These are phyloP conservation scores for Cremastobaeus sp. DNA, from an alignment of 2,888 invertebrate genomes.

Conservation along the genomic window DNA sequence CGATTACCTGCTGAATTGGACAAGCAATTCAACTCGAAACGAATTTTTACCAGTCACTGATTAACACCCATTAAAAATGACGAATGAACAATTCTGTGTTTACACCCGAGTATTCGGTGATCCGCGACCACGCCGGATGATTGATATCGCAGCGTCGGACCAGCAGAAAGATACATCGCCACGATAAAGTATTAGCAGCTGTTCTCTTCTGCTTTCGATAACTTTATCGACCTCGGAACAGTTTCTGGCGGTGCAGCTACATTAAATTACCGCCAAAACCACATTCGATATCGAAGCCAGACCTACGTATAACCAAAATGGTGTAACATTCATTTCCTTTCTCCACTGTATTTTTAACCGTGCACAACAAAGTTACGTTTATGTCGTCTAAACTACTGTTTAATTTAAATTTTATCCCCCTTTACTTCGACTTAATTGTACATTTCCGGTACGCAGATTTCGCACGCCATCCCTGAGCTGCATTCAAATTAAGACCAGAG, in stretches of 20 bases:
- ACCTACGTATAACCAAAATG: conserved; percentile 19
- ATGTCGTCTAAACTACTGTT: conserved; percentile 26
- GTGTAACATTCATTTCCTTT: conserved; percentile 23
- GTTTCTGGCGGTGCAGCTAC: conserved; percentile 34
- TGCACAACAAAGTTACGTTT: conserved; percentile 23
- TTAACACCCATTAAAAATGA: conserved; percentile 9
- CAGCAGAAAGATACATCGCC: conserved; percentile 35
- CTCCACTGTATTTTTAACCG: conserved; percentile 30
- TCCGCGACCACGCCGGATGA: conserved; percentile 33
- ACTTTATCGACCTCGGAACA: conserved; percentile 44
- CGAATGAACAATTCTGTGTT: conserved; percentile 21
- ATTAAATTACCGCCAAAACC: conserved; percentile 52
- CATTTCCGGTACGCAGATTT: conserved; percentile 10
- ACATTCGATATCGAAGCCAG: conserved; percentile 46
- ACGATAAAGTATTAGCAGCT: conserved; percentile 55
- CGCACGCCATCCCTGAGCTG: not conserved
- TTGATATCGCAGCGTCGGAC: conserved; percentile 23
- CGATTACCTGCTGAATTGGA: too few relatives aligned
- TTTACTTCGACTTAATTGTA: conserved; percentile 24
- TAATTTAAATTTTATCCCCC: conserved; percentile 31
- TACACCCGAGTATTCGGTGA: conserved; percentile 13
- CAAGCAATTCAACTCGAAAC: too few relatives aligned
- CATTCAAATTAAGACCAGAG: conserved; percentile 21
- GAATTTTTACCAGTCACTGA: too few relatives aligned
- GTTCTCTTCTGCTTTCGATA: conserved; percentile 53